Evolutionary conservation across 30 jellyfish, hydroid and myxozoan genomes (phyloP), one percentile per base, ranked within the genome.

Genomic region (Hydractinia echinata): DNA sequence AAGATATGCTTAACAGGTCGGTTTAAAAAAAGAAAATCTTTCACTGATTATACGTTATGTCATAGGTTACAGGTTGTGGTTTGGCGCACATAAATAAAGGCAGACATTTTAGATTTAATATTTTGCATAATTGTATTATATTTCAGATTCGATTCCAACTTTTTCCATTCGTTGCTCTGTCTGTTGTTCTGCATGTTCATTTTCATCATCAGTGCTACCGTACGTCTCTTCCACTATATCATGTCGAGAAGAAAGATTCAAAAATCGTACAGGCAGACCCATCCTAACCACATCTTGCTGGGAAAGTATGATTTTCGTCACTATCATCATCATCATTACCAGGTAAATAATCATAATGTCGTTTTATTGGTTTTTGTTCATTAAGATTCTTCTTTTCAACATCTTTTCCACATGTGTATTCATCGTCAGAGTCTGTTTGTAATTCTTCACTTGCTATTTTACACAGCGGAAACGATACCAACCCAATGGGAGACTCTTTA

Each of bases 401-500:
- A 50, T 54, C 62, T n/a, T 53, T 74, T 0, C 66, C 66, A 74
- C 67, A 64, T 4, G 18, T 74, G 61, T 8, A 16, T 5, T 77
- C 85, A 9, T 77, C 85, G n/a, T 77, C 85, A 51, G 60, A 54
- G 16, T 77, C 76, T 5, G 44, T 60, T 77, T 76, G 21, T 8
- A 15, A 10, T 8, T 77, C 81, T 16, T 30, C n/a, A 55, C 60
- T 55, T 30, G 44, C 44, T 30, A 30, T 30, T 55, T 77, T 77
- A 4, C 18, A 50, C 10, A 77, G 79, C 7, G 85, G 85, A 77
- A 77, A 77, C 8, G 85, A 61, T 7, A 77, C 53, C 44, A 77
- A 76, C 19, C 85, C 85, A 44, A 19, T 76, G 30, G 85, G 85
- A 19, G 73, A 54, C 50, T 77, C 85, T 77, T 77, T 77, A 60